Conservation (phyloP, 2,888 invertebrate genomes). For the Marronus borbonicus region DNA sequence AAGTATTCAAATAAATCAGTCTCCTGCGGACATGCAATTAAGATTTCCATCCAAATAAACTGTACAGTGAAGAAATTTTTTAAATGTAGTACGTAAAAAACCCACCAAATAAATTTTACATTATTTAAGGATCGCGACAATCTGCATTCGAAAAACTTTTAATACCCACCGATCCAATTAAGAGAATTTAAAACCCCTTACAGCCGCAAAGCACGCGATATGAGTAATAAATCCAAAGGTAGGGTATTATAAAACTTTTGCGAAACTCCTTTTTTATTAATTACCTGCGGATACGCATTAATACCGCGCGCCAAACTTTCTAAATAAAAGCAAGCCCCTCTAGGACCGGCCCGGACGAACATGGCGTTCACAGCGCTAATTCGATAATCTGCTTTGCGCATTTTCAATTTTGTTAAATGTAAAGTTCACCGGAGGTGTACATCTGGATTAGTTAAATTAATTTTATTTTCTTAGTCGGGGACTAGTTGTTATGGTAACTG, state of each 20-base stretch:
- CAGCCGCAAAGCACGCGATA: slow-evolving; percentile 27
- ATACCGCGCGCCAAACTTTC: slow-evolving; percentile 42
- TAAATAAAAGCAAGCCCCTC: slow-evolving; percentile 40
- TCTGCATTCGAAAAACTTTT: slow-evolving; percentile 33
- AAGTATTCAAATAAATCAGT: too few relatives aligned
- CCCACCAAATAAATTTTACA: neutral
- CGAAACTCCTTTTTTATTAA: slow-evolving; percentile 42
- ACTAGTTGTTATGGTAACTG: slow-evolving; percentile 64
- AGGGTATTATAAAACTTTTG: slow-evolving; percentile 44
- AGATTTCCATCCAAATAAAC: too few relatives aligned
- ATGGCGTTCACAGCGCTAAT: slow-evolving; percentile 46
- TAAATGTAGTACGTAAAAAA: neutral
- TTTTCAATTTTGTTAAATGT: slow-evolving; percentile 58
- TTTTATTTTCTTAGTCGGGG: slow-evolving; percentile 61
- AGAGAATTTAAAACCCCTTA: slow-evolving; percentile 45
- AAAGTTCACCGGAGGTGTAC: slow-evolving; percentile 56
- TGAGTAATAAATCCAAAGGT: slow-evolving; percentile 42
- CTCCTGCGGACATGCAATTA: too few relatives aligned
- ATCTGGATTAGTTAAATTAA: slow-evolving; percentile 63
- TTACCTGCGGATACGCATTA: slow-evolving; percentile 45
- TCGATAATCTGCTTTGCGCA: slow-evolving; percentile 57
- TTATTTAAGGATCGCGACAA: neutral
- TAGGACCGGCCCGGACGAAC: slow-evolving; percentile 2
- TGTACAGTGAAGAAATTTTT: neutral
- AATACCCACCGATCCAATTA: slow-evolving; percentile 44